phyloP scores from a whole-genome alignment of 2,888 invertebrate species.

The Clitarchus hookeri region DNA sequence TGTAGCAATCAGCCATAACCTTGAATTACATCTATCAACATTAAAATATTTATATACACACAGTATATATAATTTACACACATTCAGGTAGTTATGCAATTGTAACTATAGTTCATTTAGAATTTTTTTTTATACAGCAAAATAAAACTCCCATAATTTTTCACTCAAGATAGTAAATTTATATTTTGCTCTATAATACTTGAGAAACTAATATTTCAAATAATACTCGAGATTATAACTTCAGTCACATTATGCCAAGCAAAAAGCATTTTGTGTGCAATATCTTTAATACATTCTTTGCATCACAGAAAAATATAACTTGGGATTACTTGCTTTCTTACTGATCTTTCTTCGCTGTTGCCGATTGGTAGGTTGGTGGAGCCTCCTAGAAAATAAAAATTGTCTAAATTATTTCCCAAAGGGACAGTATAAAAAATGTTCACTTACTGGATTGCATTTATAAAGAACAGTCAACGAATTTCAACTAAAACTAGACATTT shows the following conservation, averaged over 20 bases:
- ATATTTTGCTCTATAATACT: neutral
- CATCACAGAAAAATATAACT: too few relatives aligned
- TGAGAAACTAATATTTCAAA: neutral
- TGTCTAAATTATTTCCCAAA: too few relatives aligned
- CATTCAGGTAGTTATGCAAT: neutral
- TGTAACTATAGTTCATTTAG: neutral
- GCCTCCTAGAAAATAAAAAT: constrained; percentile 67
- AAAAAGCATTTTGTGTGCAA: constrained; percentile 5
- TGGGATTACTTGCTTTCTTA: constrained; percentile 53
- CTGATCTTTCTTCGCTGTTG: constrained; percentile 75
- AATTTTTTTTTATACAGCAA: neutral
- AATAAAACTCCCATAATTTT: neutral
- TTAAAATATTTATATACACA: neutral
- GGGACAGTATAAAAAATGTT: too few relatives aligned
- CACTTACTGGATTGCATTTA: too few relatives aligned
- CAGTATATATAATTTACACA: neutral
- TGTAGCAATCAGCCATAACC: neutral
- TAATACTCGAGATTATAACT: neutral
- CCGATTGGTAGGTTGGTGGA: constrained; percentile 80
- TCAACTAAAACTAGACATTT: too few relatives aligned
- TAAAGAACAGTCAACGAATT: too few relatives aligned
- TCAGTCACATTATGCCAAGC: neutral
- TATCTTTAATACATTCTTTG: neutral
- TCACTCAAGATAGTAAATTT: neutral
- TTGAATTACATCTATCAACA: neutral